Evolutionary conservation across 2,113 vertebrate genomes (phyloP), one percentile per base, ranked within the genome.

Genomic region (Hippocampus comes): DNA sequence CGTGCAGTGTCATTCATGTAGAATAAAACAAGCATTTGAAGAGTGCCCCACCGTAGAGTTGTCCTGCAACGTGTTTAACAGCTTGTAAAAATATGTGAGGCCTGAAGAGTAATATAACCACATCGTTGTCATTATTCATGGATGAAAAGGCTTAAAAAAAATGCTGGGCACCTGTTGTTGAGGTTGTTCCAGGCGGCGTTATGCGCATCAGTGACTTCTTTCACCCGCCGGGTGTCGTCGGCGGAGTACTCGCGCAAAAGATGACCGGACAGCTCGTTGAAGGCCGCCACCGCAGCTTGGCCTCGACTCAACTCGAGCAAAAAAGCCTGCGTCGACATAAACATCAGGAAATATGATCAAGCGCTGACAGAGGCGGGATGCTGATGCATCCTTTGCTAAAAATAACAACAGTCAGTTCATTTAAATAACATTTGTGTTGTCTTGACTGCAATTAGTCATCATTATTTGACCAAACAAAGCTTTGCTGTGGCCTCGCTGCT

Each of bases 171-270:
- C 96, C 96, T 95, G 81, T 94, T 94, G 79, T 94, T 96, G 74
- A 98, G 88, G 78, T 92, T 91, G 86, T 94, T 84, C 97, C 97
- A 99, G 2, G 91, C 92, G 0, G 86, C 87, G 67, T 92, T 95
- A 78, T 94, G 89, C 74, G 93, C 91, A 61, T 98, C 96, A 0
- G 93, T 92, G 75, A 94, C 93, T 88, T 99, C 97, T 78, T 97
- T 96, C 83, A 99, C 93, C 64, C 91, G 94, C 78, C 97, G 91
- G 0, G 95, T 98, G 85, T 99, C 97, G 66, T 99, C 97, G 1
- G 80, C 73, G 23, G 91, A 82, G 77, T 99, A 97, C 18, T 97
- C 95, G 38, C 89, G 93, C 75, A 98, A 89, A 9, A 99, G 90
- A 84, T 96, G 95, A 83, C 89, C 93, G 63, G 96, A 97, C 25